phyloP scores from a whole-genome alignment of 2,888 invertebrate genomes.

The Drosophila lutescens region DNA sequence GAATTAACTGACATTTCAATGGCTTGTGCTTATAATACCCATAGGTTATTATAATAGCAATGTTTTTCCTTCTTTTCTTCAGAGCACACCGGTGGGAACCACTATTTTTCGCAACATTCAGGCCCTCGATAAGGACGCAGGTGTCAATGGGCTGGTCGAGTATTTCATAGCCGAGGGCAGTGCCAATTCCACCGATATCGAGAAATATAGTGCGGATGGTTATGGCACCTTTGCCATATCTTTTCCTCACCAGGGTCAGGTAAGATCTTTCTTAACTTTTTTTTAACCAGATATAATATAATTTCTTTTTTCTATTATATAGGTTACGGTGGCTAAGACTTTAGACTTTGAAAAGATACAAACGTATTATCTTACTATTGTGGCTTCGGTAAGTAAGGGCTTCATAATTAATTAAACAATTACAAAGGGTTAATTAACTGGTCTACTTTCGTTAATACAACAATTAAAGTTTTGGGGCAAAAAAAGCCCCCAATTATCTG shows the following conservation, averaged over 20 bases:
- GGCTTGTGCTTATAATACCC: not conserved
- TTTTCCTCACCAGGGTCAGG: conserved; percentile 93
- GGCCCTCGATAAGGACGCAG: conserved; percentile 93
- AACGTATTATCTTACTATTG: conserved; percentile 93
- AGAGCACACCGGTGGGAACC: conserved; percentile 94
- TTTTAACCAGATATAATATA: not conserved
- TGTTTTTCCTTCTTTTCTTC: conserved; percentile 74
- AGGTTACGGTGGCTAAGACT: conserved; percentile 92
- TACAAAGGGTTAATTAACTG: conserved; percentile 15
- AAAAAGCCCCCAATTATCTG: conserved; percentile 16
- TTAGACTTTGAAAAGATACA: conserved; percentile 95
- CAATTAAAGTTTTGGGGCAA: conserved; percentile 2
- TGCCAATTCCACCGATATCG: conserved; percentile 84
- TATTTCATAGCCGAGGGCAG: conserved; percentile 91
- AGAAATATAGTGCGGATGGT: conserved; percentile 90
- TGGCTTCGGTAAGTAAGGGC: conserved; percentile 91
- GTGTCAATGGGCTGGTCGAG: conserved; percentile 94
- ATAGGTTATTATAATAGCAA: too few species aligned
- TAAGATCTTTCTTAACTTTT: conserved; percentile 53
- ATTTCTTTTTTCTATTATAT: not conserved
- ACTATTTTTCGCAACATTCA: conserved; percentile 93
- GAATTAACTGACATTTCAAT: conserved; percentile 15
- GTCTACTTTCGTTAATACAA: conserved; percentile 3
- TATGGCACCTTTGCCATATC: conserved; percentile 93
- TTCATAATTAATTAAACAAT: conserved; percentile 4